These are phyloP conservation scores for Somateria mollissima DNA, from an alignment of 2,797 vertebrate species.

Conservation along the genomic window DNA sequence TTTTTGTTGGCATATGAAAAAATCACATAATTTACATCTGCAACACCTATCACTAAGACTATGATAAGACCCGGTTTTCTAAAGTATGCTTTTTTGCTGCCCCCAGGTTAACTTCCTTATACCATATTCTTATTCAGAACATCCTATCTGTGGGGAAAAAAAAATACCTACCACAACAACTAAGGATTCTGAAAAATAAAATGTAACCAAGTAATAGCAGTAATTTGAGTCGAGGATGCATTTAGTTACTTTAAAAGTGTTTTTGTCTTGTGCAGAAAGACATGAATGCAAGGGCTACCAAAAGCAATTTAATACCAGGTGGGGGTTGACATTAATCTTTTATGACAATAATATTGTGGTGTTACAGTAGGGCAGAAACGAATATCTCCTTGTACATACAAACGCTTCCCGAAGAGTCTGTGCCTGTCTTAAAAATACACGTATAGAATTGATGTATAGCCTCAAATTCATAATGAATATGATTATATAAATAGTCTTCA, in stretches of 20 bases:
- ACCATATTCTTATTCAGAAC: neutral
- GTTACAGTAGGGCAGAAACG: conserved; percentile 51
- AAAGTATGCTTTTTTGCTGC: neutral
- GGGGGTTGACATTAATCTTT: conserved; percentile 64
- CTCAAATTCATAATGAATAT: conserved; percentile 44
- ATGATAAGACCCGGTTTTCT: neutral
- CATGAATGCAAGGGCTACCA: neutral
- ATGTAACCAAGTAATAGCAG: neutral
- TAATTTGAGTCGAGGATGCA: conserved; percentile 3
- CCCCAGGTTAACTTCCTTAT: conserved; percentile 22
- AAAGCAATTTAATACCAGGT: conserved; percentile 67
- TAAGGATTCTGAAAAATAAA: conserved; percentile 20
- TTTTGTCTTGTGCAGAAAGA: conserved; percentile 48
- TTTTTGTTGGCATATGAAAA: conserved; percentile 5
- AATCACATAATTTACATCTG: neutral
- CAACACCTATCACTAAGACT: neutral
- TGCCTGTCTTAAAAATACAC: conserved; percentile 28
- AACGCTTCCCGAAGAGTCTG: conserved; percentile 29
- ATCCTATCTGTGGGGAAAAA: neutral
- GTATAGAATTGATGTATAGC: conserved; percentile 26
- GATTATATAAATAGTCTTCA: conserved; percentile 29
- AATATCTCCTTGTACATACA: conserved; percentile 1
- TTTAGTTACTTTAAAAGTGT: conserved; percentile 28
- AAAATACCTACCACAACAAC: neutral
- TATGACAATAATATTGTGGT: conserved; percentile 67